These are phyloP conservation scores for Fragum fragum DNA, from an alignment of 2,888 invertebrate genomes.

Conservation along the genomic window DNA sequence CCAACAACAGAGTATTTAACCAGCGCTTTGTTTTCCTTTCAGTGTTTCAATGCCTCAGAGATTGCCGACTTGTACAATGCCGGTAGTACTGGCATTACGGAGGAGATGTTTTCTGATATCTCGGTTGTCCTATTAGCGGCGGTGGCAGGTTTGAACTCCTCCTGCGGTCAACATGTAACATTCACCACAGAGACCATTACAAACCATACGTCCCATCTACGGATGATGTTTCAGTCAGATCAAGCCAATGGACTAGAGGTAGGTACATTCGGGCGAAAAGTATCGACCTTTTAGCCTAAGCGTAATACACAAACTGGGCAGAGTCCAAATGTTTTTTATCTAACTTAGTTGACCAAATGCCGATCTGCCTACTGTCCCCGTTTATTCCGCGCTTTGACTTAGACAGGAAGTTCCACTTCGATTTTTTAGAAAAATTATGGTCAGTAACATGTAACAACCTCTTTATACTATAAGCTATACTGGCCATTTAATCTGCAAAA, in stretches of 20 bases:
- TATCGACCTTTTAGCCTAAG: too few species aligned
- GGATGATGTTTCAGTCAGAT: background rate
- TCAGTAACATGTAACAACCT: too few species aligned
- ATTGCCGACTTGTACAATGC: background rate
- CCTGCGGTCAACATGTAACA: background rate
- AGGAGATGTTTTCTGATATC: slow-evolving; percentile 22
- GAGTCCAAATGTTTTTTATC: too few species aligned
- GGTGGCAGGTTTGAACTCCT: background rate
- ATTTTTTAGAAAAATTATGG: too few species aligned
- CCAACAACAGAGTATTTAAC: too few species aligned
- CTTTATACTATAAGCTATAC: too few species aligned
- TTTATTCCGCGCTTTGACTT: too few species aligned
- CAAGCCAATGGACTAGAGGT: background rate
- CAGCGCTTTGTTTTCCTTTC: slow-evolving; percentile 15
- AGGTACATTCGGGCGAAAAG: background rate
- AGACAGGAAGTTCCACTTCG: too few species aligned
- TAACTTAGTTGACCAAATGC: too few species aligned
- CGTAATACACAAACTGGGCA: too few species aligned
- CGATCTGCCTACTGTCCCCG: too few species aligned
- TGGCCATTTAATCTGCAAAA: too few species aligned
- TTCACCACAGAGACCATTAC: background rate
- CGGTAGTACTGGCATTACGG: background rate
- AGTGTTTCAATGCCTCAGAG: slow-evolving; percentile 29
- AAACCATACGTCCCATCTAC: background rate
- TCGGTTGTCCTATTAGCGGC: slow-evolving; percentile 12